phyloP scores from a whole-genome alignment of 1,140 invertebrate genomes.

The Anoplophora glabripennis region DNA sequence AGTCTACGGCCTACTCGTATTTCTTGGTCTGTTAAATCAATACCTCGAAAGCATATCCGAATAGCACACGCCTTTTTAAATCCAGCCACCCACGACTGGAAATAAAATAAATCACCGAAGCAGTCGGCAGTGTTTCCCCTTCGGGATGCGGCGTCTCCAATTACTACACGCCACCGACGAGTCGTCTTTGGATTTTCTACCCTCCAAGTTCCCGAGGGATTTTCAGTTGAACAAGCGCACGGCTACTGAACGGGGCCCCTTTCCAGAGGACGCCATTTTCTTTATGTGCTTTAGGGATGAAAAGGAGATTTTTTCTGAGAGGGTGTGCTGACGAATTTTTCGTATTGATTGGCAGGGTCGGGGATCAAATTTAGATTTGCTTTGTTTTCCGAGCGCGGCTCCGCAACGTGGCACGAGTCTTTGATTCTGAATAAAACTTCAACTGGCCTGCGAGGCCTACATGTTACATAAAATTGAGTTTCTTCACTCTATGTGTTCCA shows the following conservation, averaged over 20 bases:
- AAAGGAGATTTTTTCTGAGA: background rate
- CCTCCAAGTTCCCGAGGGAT: conserved; percentile 15
- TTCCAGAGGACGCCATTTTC: conserved; percentile 11
- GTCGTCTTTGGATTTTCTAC: conserved; percentile 18
- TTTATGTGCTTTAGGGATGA: conserved; percentile 1
- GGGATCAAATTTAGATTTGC: no score
- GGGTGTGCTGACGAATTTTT: background rate
- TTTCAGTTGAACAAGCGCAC: conserved; percentile 8
- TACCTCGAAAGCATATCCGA: conserved; percentile 18
- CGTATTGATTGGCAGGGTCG: background rate
- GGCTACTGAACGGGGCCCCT: conserved; percentile 7
- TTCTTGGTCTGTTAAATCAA: conserved; percentile 19
- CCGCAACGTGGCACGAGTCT: no score
- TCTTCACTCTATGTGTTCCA: no score
- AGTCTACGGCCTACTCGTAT: no score
- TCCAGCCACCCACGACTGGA: conserved; percentile 31
- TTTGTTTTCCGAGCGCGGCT: no score
- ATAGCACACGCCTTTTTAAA: conserved; percentile 29
- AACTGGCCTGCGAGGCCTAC: no score
- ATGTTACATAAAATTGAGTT: no score
- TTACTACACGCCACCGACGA: conserved; percentile 16
- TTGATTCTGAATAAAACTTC: no score
- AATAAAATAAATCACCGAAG: conserved; percentile 30
- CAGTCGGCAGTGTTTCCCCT: conserved; percentile 18
- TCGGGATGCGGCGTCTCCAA: conserved; percentile 30